Conservation (phyloP, 1,140 invertebrate species). For the Chymomyza costata region DNA sequence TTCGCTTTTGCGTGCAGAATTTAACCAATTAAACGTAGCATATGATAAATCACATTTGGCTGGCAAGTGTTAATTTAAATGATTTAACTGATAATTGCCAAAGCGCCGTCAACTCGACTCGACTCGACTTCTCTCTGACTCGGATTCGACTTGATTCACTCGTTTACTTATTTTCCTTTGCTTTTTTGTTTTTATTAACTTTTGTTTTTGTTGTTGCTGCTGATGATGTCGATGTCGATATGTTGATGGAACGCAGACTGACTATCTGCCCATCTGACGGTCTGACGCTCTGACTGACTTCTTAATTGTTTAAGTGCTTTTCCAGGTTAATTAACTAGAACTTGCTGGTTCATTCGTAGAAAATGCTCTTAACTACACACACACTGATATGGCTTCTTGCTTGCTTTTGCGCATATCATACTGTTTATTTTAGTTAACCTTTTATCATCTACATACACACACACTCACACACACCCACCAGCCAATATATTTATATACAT, state of each 20-base stretch:
- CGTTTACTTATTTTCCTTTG: no score
- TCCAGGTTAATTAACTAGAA: slow-evolving; percentile 65
- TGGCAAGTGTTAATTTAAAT: slow-evolving; percentile 68
- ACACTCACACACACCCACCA: no score
- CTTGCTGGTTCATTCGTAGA: slow-evolving; percentile 19
- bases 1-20: slow-evolving; percentile 17
- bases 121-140: slow-evolving; percentile 1
- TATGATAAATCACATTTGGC: slow-evolving; percentile 58
- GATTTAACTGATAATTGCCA: slow-evolving; percentile 65
- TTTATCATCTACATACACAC: no score
- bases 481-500: no score
- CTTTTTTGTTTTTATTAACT: slow-evolving; percentile 18
- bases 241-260: background rate
- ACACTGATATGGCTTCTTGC: background rate
- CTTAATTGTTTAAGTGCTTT: slow-evolving; percentile 71
- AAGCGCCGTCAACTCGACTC: slow-evolving; percentile 64
- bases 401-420: background rate
- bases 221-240: slow-evolving; percentile 12
- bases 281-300: slow-evolving; percentile 30
- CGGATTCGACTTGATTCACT: slow-evolving; percentile 74
- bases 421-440: background rate
- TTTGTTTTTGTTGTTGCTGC: slow-evolving; percentile 22
- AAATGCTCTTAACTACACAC: background rate
- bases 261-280: background rate
- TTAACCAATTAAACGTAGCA: slow-evolving; percentile 18